Base-by-base conservation (phyloP, 2,797 vertebrate species). In the Arrhamphus sclerolepis region DNA sequence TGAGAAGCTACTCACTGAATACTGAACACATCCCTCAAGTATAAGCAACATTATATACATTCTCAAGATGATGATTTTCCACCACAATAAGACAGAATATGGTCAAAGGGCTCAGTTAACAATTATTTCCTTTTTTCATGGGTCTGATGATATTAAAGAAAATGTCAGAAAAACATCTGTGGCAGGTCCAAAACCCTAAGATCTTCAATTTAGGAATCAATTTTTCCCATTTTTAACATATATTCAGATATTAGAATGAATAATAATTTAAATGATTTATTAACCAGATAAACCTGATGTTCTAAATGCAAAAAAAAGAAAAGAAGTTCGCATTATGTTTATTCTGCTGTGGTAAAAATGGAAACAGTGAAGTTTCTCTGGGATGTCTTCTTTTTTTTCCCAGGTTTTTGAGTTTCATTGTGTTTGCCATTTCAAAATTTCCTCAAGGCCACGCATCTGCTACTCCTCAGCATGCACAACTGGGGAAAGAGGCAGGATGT, bases 351-450 rank as follows among this genome's bases (percentile, higher is more conserved):
- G 40, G 42, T 29, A 46, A 67, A 65, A 69, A 42, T 17, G 29
- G 42, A 62, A 43, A 70, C 50, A 62, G 31, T n/a, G 0, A 72
- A 62, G 6, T 67, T 67, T 63, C 41, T 43, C 62, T 59, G 26
- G 43, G 60, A 70, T 62, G 62, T 60, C 61, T 44, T 55, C 21
- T 48, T 21, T 38, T 26, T 24, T 48, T 7, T 10, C 50, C 70
- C 61, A 74, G 70, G 57, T 73, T 83, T 75, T 90, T 91, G 90
- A 90, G 77, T 82, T 88, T 90, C 78, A 90, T 90, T 74, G 67
- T 86, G 85, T 90, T 91, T 91, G 89, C 89, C 88, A 89, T 89
- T 81, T 84, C 66, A 57, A 74, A 83, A 84, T 83, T 85, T 84
- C 85, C 90, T 80, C 71, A 81, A 83, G 88, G 86, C 85, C 70